Evolutionary conservation across 1,140 invertebrate genomes (phyloP).

Genomic region (Dolichoris vasculosae): DNA sequence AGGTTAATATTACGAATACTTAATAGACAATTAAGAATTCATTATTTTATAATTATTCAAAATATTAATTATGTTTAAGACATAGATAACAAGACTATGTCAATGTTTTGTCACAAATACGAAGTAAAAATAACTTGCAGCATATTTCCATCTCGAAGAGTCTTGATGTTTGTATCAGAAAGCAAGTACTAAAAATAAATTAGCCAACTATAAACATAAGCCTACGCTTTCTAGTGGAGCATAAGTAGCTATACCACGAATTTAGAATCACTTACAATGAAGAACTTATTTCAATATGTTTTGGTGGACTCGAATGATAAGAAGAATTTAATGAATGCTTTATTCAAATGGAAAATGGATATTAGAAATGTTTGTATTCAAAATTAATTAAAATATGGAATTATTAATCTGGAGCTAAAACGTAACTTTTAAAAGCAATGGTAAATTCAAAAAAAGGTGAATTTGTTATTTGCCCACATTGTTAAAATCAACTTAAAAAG

Average conservation of each 20-base stretch:
- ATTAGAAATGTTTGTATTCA: no score
- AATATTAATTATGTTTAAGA: no score
- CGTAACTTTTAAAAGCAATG: no score
- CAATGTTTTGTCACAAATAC: neutral
- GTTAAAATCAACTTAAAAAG: no score
- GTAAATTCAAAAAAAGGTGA: no score
- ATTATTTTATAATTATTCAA: neutral
- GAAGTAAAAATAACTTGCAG: slow-evolving; percentile 4
- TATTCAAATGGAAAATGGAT: no score
- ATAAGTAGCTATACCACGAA: neutral
- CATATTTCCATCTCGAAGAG: neutral
- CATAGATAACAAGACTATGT: neutral
- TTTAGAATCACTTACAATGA: neutral
- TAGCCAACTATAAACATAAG: neutral
- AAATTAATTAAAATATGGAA: no score
- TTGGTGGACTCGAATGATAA: neutral
- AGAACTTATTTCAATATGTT: neutral
- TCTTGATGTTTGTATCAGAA: neutral
- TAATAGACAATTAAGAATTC: neutral
- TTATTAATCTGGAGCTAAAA: no score
- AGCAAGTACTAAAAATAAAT: slow-evolving; percentile 23
- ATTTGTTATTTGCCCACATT: no score
- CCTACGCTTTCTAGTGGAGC: slow-evolving; percentile 12
- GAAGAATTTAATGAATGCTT: neutral
- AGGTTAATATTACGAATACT: neutral